A percentile compares a stretch with the other conserved stretches of the same genome.
Conservation (phyloP, 2,113 vertebrate genomes). For the Chunga burmeisteri region DNA sequence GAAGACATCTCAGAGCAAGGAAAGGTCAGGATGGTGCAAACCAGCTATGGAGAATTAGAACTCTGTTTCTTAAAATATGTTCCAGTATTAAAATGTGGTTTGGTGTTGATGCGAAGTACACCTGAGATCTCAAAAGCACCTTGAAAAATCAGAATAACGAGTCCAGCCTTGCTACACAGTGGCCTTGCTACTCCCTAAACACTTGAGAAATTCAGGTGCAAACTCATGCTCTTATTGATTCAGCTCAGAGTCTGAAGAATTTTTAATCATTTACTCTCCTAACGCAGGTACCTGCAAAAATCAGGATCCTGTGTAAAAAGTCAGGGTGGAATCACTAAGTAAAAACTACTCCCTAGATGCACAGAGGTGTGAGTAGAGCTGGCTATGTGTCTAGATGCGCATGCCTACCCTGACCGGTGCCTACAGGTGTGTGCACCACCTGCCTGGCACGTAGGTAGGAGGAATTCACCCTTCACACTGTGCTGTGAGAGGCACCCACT, state of each 20-base stretch:
- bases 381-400: too few relatives aligned
- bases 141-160: not conserved
- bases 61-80: not conserved
- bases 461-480: not conserved
- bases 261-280: not conserved
- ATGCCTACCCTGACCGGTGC: not conserved
- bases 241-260: not conserved
- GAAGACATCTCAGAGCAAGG: not conserved
- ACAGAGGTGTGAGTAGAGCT: not conserved
- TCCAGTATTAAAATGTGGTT: not conserved
- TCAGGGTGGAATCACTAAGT: not conserved
- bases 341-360: not conserved
- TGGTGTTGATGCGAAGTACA: not conserved
- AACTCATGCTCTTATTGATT: not conserved
- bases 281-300: not conserved
- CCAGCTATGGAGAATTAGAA: not conserved
- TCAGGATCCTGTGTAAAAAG: not conserved
- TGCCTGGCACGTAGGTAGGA: not conserved
- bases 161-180: not conserved
- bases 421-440: not conserved
- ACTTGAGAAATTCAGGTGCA: not conserved
- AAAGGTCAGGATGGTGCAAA: not conserved
- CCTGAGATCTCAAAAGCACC: not conserved
- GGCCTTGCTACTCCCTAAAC: not conserved
- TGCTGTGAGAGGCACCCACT: not conserved